Percentiles rank a stretch among this genome's conserved stretches.
phyloP scores from a whole-genome alignment of 1,140 invertebrate species.

The Orius insidiosus region DNA sequence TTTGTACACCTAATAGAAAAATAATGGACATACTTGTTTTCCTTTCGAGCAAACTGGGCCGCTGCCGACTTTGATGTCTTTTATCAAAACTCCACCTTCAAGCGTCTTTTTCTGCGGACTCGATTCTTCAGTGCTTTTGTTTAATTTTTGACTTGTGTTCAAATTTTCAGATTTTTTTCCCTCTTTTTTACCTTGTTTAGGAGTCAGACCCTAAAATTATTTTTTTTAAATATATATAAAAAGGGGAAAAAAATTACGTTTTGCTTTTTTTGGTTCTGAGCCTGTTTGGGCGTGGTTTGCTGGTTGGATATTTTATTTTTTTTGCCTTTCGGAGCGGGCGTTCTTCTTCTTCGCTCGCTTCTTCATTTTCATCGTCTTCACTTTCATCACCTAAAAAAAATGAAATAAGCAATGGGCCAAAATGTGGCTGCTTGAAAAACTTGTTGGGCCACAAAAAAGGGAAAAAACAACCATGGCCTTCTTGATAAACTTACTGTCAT shows the following conservation, averaged over 20 bases:
- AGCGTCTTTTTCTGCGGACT: slow-evolving; percentile 35
- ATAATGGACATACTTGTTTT: slow-evolving; percentile 42
- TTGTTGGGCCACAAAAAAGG: neutral
- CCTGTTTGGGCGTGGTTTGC: slow-evolving; percentile 3
- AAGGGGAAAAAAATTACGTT: slow-evolving; percentile 5
- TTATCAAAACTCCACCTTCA: slow-evolving; percentile 53
- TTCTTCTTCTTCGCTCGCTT: slow-evolving; percentile 23
- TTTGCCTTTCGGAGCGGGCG: slow-evolving; percentile 11
- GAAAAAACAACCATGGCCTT: neutral
- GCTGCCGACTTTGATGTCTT: slow-evolving; percentile 58
- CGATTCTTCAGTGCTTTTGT: neutral
- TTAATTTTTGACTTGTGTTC: neutral
- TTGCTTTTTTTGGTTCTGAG: neutral
- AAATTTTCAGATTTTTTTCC: too few species aligned
- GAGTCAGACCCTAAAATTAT: neutral
- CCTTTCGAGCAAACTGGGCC: slow-evolving; percentile 60
- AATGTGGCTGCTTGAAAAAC: neutral
- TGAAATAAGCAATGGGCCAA: neutral
- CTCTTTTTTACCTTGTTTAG: too few species aligned
- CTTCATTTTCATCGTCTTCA: slow-evolving; percentile 21
- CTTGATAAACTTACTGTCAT: slow-evolving; percentile 7
- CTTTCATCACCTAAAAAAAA: slow-evolving; percentile 22
- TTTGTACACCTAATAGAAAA: too few species aligned
- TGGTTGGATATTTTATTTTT: slow-evolving; percentile 6
- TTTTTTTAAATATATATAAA: too few species aligned